Percentiles rank a stretch among this genome's conserved stretches.
These are phyloP conservation scores for Helicoverpa assulta DNA, from an alignment of 2,888 invertebrate genomes.

Conservation along the genomic window DNA sequence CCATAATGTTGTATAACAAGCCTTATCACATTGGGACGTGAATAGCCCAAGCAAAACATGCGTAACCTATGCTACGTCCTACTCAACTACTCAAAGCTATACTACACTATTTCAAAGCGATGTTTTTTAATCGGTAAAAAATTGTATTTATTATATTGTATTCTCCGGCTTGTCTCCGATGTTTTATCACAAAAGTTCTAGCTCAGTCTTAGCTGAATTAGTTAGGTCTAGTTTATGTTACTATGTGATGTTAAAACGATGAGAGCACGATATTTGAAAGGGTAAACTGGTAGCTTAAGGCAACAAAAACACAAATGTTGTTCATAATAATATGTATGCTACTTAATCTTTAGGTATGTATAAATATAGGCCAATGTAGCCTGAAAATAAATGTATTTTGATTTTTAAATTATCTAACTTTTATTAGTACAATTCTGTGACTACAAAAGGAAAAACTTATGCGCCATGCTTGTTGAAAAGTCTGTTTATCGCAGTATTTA, in stretches of 20 bases:
- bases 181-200: conserved; percentile 30
- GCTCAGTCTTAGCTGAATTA: background rate
- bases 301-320: no score
- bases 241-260: background rate
- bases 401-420: no score
- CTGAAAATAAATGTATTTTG: no score
- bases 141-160: conserved; percentile 6
- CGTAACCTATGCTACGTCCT: conserved; percentile 27
- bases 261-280: background rate
- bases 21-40: conserved; percentile 30
- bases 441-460: no score
- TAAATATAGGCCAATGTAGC: no score
- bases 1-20: conserved; percentile 25
- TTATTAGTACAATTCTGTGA: no score
- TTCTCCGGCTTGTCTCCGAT: conserved; percentile 9
- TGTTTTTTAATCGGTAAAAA: conserved; percentile 21
- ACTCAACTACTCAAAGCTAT: background rate
- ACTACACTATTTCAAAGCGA: conserved; percentile 12
- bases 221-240: background rate
- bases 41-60: conserved; percentile 24
- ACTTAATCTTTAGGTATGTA: no score
- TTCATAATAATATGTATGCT: no score
- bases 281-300: no score
- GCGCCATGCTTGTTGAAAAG: no score
- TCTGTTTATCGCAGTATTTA: no score